These are phyloP conservation scores for Bemisia tabaci DNA, from an alignment of 1,140 invertebrate species.

Conservation along the genomic window DNA sequence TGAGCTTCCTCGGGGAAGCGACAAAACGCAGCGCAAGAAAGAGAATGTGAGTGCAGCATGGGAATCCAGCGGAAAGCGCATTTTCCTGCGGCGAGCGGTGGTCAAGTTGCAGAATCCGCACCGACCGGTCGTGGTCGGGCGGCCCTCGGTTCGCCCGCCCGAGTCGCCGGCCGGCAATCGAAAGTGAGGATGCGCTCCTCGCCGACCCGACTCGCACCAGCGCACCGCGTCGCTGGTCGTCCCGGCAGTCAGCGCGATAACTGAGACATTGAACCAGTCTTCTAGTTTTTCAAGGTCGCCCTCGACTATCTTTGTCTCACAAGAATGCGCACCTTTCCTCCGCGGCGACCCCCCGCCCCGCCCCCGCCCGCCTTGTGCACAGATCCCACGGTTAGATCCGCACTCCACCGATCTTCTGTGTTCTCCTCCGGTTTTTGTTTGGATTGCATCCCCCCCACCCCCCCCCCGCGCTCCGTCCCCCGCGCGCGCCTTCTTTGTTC, in stretches of 20 bases:
- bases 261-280: conserved; percentile 18
- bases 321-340: conserved; percentile 25
- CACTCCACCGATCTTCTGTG: conserved; percentile 8
- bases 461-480: conserved; percentile 5
- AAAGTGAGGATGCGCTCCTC: not conserved
- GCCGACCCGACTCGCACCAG: not conserved
- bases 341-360: conserved; percentile 20
- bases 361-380: conserved; percentile 3
- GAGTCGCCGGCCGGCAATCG: too few relatives aligned
- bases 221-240: not conserved
- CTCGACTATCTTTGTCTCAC: not conserved
- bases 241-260: not conserved
- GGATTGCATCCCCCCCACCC: conserved; percentile 9
- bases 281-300: conserved; percentile 13
- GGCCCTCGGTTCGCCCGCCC: too few relatives aligned
- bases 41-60: too few relatives aligned
- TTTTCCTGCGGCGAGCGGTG: too few relatives aligned
- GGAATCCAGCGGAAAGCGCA: too few relatives aligned
- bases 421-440: conserved; percentile 11
- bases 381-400: conserved; percentile 7
- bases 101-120: too few relatives aligned
- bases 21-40: too few relatives aligned
- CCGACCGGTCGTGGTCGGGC: too few relatives aligned
- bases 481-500: conserved; percentile 19
- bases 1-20: too few relatives aligned